Conservation (phyloP, 2,888 invertebrate genomes). For the Acanthoscelides obtectus region DNA sequence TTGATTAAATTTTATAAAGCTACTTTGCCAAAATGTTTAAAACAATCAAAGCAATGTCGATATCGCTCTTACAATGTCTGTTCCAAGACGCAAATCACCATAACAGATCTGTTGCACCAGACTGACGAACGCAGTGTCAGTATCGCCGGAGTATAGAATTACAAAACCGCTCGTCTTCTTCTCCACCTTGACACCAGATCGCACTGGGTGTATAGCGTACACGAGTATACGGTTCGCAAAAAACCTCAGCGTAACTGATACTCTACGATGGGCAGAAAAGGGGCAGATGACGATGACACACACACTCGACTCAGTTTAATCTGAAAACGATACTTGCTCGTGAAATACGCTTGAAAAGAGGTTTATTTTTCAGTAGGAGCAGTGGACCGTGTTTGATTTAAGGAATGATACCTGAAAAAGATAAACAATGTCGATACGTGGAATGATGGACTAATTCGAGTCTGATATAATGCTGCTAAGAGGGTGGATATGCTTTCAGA, state of each 20-base stretch:
- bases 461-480: no score
- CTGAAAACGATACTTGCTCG: neutral
- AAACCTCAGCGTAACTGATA: conserved; percentile 12
- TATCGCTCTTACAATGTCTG: neutral
- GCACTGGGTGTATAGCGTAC: conserved; percentile 10
- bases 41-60: no score
- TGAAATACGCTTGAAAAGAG: neutral
- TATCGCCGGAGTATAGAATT: neutral
- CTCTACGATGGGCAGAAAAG: neutral
- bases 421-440: no score
- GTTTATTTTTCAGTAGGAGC: neutral
- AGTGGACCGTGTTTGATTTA: neutral
- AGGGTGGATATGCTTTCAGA: no score
- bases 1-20: no score
- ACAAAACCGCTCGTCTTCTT: neutral
- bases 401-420: no score
- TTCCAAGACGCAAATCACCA: neutral
- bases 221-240: conserved; percentile 21
- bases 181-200: neutral
- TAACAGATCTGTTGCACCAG: neutral
- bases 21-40: no score
- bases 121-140: neutral
- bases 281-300: neutral
- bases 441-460: no score
- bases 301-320: neutral